A percentile compares a stretch with the other conserved stretches of the same genome.
Conservation (phyloP, 2,888 invertebrate species). For the Dasysyrphus tricinctus region DNA sequence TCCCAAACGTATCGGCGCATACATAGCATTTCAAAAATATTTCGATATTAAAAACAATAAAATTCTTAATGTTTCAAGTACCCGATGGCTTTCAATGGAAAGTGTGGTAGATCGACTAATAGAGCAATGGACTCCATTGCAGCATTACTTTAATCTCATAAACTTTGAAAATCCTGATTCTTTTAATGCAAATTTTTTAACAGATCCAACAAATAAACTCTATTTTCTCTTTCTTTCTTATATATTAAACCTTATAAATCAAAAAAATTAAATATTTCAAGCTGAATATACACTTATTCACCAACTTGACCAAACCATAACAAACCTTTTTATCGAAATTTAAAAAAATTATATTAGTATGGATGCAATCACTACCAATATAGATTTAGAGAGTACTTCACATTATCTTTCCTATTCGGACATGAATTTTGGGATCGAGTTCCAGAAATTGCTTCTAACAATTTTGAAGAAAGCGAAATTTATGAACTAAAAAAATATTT, state of each 20-base stretch:
- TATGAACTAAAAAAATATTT: not conserved
- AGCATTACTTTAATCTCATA: slow-evolving; percentile 42
- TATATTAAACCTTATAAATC: too few species aligned
- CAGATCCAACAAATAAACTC: not conserved
- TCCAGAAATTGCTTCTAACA: too few species aligned
- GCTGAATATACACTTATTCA: too few species aligned
- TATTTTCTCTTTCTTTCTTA: slow-evolving; percentile 44
- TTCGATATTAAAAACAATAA: slow-evolving; percentile 32
- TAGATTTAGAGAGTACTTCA: too few species aligned
- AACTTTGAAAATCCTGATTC: slow-evolving; percentile 16
- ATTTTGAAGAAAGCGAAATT: not conserved
- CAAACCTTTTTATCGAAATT: not conserved
- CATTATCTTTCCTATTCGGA: too few species aligned
- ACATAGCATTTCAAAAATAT: slow-evolving; percentile 43
- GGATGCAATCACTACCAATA: not conserved
- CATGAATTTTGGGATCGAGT: too few species aligned
- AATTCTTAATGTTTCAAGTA: slow-evolving; percentile 8
- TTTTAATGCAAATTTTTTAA: slow-evolving; percentile 13
- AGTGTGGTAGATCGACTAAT: slow-evolving; percentile 43
- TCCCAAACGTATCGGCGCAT: slow-evolving; percentile 9
- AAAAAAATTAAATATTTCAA: too few species aligned
- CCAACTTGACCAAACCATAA: not conserved
- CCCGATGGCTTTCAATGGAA: slow-evolving; percentile 43
- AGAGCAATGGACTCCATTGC: slow-evolving; percentile 48
- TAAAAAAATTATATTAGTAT: not conserved